Conservation (phyloP, 2,113 vertebrate species). For the Cynocephalus volans region DNA sequence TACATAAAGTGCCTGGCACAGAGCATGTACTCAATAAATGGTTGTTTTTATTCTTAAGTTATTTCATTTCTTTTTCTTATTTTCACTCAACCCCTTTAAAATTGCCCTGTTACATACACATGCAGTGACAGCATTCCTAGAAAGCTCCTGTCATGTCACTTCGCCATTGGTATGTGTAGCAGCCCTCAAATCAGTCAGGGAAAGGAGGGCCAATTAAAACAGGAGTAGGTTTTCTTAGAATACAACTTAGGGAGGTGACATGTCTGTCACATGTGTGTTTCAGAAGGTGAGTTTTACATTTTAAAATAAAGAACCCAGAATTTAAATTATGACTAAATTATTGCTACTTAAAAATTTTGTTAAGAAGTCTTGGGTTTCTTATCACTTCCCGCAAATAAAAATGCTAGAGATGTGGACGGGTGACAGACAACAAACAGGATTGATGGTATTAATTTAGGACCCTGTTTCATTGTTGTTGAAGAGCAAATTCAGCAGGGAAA, state of each 20-base stretch:
- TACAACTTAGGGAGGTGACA: background rate
- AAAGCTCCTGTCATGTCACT: slow-evolving; percentile 13
- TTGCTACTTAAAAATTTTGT: slow-evolving; percentile 50
- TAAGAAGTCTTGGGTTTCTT: slow-evolving; percentile 38
- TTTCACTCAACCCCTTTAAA: slow-evolving; percentile 41
- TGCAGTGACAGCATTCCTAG: background rate
- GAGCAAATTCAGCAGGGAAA: slow-evolving; percentile 31
- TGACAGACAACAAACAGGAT: background rate
- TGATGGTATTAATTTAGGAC: background rate
- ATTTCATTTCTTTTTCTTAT: slow-evolving; percentile 39
- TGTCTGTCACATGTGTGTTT: background rate
- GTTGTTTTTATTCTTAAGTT: background rate
- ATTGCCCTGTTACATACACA: background rate
- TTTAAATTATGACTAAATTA: slow-evolving; percentile 65
- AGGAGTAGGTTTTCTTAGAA: slow-evolving; percentile 12
- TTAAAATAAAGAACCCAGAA: slow-evolving; percentile 50
- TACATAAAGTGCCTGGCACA: background rate
- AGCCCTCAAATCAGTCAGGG: background rate
- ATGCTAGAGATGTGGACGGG: background rate
- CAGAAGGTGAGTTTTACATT: slow-evolving; percentile 29
- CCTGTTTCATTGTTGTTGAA: background rate
- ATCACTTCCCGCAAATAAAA: slow-evolving; percentile 46
- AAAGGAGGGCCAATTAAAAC: background rate
- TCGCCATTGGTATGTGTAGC: background rate
- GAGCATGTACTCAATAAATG: background rate